Percentiles rank a stretch among this genome's conserved stretches.
Evolutionary conservation across 2,888 invertebrate species (phyloP).

Genomic region (Epinotia nisella): DNA sequence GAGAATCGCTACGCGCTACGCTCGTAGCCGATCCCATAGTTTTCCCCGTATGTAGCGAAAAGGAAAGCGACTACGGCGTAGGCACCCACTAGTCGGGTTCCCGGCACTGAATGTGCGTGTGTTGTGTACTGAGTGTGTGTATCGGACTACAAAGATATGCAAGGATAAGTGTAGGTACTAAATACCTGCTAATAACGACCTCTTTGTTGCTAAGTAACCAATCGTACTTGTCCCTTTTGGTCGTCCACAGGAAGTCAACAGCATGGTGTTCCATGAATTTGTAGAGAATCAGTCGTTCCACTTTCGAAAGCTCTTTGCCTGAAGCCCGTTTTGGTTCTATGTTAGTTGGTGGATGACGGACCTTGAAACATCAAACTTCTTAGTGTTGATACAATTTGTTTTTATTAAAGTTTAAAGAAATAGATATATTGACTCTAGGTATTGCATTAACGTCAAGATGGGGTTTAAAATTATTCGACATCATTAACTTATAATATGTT

Average conservation of each 20-base stretch:
- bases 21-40: too few relatives aligned
- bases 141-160: too few relatives aligned
- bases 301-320: conserved; percentile 84
- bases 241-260: conserved; percentile 96
- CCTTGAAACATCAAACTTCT: conserved; percentile 56
- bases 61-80: too few relatives aligned
- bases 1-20: too few relatives aligned
- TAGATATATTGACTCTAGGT: too few relatives aligned
- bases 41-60: too few relatives aligned
- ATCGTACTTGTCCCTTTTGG: conserved; percentile 92
- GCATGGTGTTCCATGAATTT: conserved; percentile 91
- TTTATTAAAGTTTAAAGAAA: not conserved
- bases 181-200: conserved; percentile 81
- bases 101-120: too few relatives aligned
- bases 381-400: not conserved
- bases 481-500: too few relatives aligned
- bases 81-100: too few relatives aligned
- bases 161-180: conserved; percentile 10
- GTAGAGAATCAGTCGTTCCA: conserved; percentile 89
- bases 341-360: conserved; percentile 70
- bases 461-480: not conserved
- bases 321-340: conserved; percentile 75
- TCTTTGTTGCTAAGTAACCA: conserved; percentile 86
- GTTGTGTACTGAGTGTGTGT: too few relatives aligned
- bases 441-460: not conserved